A percentile compares a stretch with the other conserved stretches of the same genome.
Evolutionary conservation across 1,140 invertebrate species (phyloP).

Genomic region (Bombus superbus): DNA sequence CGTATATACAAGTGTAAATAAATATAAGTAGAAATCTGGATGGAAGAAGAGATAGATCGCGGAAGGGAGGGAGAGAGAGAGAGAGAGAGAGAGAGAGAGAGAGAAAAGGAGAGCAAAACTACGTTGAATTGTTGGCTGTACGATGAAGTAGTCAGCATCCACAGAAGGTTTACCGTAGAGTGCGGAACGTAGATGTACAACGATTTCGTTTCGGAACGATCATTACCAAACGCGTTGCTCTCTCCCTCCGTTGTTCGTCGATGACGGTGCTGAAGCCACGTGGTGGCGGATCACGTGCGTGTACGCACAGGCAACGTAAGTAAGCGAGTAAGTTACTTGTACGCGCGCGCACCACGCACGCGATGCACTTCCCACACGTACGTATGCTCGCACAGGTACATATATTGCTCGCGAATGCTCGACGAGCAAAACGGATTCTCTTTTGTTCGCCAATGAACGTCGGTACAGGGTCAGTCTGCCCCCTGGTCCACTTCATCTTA

Average conservation of each 20-base stretch:
- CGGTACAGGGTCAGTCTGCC: constrained; percentile 8
- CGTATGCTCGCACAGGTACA: neutral
- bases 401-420: constrained; percentile 10
- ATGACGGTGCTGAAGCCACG: constrained; percentile 30
- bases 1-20: neutral
- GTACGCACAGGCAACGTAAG: neutral
- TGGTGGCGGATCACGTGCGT: constrained; percentile 17
- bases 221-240: constrained; percentile 20
- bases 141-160: neutral
- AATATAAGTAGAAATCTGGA: neutral
- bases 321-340: neutral
- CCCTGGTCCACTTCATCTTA: constrained; percentile 36
- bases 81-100: neutral
- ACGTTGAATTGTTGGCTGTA: neutral
- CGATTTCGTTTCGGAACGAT: constrained; percentile 36
- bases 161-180: neutral
- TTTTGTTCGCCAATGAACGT: constrained; percentile 42
- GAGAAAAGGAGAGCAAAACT: neutral
- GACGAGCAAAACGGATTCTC: constrained; percentile 33
- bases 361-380: neutral
- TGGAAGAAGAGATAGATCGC: neutral
- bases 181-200: neutral
- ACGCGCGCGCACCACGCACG: neutral
- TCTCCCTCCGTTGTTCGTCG: constrained; percentile 38
- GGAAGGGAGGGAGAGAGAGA: no score